Evolutionary conservation across 2,797 vertebrate species (phyloP).

Genomic region (Momotus momota): DNA sequence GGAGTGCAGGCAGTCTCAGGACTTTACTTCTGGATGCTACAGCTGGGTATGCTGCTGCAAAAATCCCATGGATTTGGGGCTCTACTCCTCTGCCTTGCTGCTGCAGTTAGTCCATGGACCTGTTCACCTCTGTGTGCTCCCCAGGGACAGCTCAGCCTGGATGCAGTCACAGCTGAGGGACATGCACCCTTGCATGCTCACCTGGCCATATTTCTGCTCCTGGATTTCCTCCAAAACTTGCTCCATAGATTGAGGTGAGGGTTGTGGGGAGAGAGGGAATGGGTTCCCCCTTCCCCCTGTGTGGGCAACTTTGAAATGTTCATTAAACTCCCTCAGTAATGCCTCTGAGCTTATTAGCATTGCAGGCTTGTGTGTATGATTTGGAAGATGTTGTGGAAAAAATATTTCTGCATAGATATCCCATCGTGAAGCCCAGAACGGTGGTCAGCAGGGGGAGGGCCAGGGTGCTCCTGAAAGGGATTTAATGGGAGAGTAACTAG

Average conservation of each 20-base stretch:
- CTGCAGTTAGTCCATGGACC: not conserved
- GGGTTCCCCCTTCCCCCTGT: not conserved
- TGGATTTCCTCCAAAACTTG: not conserved
- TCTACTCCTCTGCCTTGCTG: not conserved
- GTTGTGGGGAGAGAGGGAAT: not conserved
- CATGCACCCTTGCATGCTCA: rapidly evolving
- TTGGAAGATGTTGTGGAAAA: slow-evolving; percentile 63
- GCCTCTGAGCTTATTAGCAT: slow-evolving; percentile 28
- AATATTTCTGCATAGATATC: slow-evolving; percentile 52
- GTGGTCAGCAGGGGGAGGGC: not conserved
- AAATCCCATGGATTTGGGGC: not conserved
- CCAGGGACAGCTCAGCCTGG: not conserved
- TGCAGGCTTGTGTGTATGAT: slow-evolving; percentile 6
- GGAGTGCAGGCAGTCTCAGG: not conserved
- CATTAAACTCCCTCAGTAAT: not conserved
- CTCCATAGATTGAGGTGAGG: not conserved
- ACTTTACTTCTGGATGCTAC: not conserved
- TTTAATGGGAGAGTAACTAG: slow-evolving; percentile 15
- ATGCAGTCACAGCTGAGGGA: not conserved
- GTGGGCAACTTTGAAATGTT: not conserved
- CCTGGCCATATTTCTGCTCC: not conserved
- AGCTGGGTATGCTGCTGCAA: not conserved
- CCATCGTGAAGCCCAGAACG: not conserved
- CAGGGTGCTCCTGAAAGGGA: not conserved
- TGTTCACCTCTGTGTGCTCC: not conserved